Evolutionary conservation across 2,113 vertebrate genomes (phyloP).

Genomic region (Neomonachus schauinslandi): DNA sequence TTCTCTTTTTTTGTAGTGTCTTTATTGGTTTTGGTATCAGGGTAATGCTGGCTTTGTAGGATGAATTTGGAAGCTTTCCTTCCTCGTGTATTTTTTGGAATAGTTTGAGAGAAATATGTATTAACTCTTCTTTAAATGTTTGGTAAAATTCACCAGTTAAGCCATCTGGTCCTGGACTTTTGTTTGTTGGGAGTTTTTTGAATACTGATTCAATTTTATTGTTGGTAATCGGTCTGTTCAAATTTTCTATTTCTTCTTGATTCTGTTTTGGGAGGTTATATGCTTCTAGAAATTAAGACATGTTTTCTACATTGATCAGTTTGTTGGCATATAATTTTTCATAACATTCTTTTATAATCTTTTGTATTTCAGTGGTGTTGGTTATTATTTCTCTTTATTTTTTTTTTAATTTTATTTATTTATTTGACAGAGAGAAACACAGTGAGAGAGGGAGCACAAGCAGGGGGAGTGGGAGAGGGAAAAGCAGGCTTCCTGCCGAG

Average conservation of each 20-base stretch:
- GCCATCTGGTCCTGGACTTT: neutral
- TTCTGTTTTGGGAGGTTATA: neutral
- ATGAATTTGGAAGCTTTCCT: neutral
- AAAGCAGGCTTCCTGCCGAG: too few species aligned
- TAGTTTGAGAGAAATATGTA: neutral
- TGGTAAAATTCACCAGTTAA: neutral
- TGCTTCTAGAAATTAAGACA: neutral
- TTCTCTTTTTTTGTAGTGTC: neutral
- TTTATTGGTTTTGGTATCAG: neutral
- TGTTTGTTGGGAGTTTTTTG: neutral
- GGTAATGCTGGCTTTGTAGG: neutral
- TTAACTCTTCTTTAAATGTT: neutral
- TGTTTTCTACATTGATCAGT: neutral
- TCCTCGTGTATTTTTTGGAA: neutral
- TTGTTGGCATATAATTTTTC: neutral
- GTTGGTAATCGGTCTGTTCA: neutral
- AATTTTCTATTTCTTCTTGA: neutral
- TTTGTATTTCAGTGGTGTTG: neutral
- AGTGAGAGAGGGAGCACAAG: too few species aligned
- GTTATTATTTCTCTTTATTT: neutral
- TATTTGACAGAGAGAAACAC: too few species aligned
- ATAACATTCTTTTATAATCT: neutral
- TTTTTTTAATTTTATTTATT: too few species aligned
- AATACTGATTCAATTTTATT: neutral
- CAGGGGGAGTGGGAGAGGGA: too few species aligned